These are phyloP conservation scores for Parauchenoglanis ngamensis DNA, from an alignment of 2,797 vertebrate species.

Conservation along the genomic window DNA sequence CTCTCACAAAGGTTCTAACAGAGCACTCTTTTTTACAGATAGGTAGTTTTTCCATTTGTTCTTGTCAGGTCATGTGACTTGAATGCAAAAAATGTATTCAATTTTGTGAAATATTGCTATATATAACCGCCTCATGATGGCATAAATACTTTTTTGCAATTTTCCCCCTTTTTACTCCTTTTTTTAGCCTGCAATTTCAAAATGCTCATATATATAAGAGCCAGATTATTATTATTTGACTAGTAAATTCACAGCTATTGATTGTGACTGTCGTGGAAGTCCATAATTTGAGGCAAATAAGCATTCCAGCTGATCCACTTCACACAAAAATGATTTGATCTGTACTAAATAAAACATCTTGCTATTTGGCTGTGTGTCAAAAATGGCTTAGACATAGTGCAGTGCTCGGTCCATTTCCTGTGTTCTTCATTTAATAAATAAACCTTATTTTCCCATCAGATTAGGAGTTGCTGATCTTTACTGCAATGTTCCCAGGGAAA, in stretches of 20 bases:
- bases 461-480: not conserved
- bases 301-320: not conserved
- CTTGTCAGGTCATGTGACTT: too few relatives aligned
- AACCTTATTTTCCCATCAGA: not conserved
- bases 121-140: too few relatives aligned
- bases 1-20: too few relatives aligned
- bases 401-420: not conserved
- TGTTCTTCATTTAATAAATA: not conserved
- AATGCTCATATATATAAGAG: not conserved
- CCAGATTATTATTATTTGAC: not conserved
- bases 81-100: too few relatives aligned
- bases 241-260: not conserved
- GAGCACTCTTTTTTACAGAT: too few relatives aligned
- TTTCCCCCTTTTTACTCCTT: too few relatives aligned
- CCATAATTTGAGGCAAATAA: not conserved
- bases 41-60: too few relatives aligned
- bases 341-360: conserved; percentile 5
- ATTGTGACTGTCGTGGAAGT: not conserved
- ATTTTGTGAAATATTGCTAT: too few relatives aligned
- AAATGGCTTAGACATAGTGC: not conserved
- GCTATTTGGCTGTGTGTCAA: not conserved
- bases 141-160: too few relatives aligned
- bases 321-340: not conserved
- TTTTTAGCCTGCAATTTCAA: too few relatives aligned
- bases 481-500: not conserved